Percentiles rank a stretch among this genome's conserved stretches.
phyloP scores from a whole-genome alignment of 2,113 vertebrate species.

The Pangasianodon gigas region DNA sequence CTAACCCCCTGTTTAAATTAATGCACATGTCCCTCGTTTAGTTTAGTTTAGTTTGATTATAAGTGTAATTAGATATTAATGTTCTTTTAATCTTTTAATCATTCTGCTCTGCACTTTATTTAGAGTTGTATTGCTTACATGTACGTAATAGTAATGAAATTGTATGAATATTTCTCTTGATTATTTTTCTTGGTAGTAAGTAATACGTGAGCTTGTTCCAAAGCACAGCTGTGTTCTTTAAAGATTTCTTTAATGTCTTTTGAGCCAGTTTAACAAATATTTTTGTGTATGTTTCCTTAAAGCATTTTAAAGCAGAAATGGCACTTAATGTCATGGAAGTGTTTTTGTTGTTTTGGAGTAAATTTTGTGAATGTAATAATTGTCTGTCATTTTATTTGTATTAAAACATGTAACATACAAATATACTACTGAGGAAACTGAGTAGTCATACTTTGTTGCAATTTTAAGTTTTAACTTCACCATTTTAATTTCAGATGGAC shows the following conservation, averaged over 20 bases:
- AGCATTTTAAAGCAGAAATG: conserved; percentile 29
- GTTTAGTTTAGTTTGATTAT: conserved; percentile 16
- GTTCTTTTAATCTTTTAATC: background rate
- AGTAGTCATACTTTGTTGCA: background rate
- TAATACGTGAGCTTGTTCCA: conserved; percentile 12
- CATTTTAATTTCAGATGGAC: no score
- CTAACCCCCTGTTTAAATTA: no score
- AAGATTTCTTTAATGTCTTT: background rate
- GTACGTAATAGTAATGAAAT: conserved; percentile 37
- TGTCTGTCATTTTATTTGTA: background rate
- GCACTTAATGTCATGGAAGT: conserved; percentile 20
- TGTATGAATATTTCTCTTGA: conserved; percentile 35
- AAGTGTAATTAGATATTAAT: conserved; percentile 21
- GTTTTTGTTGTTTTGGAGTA: conserved; percentile 38
- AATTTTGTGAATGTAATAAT: conserved; percentile 35
- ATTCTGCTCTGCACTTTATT: conserved; percentile 46
- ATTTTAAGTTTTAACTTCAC: background rate
- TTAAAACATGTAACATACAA: background rate
- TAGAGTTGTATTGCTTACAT: conserved; percentile 41
- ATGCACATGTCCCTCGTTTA: background rate
- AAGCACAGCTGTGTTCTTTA: background rate
- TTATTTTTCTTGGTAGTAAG: conserved; percentile 19
- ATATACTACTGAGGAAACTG: background rate
- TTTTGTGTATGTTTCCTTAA: conserved; percentile 8
- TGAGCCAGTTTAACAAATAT: conserved; percentile 17